These are phyloP conservation scores for Helicolenus hilgendorfi DNA, from an alignment of 2,797 vertebrate genomes.

Conservation along the genomic window DNA sequence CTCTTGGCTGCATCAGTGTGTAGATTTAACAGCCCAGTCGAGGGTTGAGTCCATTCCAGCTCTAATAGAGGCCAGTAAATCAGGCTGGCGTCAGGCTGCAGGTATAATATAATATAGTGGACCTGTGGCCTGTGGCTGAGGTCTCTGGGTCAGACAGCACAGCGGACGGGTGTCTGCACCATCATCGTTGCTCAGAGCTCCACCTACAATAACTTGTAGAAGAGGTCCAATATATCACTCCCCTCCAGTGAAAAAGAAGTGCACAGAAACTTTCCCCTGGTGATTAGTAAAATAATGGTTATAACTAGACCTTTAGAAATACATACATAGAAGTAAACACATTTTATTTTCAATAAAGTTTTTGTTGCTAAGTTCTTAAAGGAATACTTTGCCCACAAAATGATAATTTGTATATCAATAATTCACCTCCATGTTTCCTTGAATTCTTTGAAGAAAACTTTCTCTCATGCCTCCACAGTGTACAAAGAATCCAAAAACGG, in stretches of 20 bases:
- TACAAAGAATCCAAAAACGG: too few species aligned
- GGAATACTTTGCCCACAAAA: background rate
- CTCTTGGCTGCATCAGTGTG: slow-evolving; percentile 42
- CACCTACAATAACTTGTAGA: slow-evolving; percentile 25
- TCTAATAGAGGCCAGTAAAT: slow-evolving; percentile 75
- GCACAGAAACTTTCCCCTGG: background rate
- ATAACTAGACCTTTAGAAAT: background rate
- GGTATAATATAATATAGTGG: slow-evolving; percentile 63
- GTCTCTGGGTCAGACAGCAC: slow-evolving; percentile 52
- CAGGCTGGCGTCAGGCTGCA: slow-evolving; percentile 62
- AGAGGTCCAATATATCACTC: background rate
- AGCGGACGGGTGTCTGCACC: slow-evolving; percentile 36
- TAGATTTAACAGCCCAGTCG: slow-evolving; percentile 52
- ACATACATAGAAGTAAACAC: background rate
- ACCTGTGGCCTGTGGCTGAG: slow-evolving; percentile 53
- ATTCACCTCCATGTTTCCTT: background rate
- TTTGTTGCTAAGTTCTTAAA: background rate
- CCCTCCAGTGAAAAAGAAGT: background rate
- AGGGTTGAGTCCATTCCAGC: slow-evolving; percentile 66
- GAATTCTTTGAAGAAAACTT: too few species aligned
- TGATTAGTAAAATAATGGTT: background rate
- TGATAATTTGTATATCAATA: background rate
- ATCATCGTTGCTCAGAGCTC: slow-evolving; percentile 43
- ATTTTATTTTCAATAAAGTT: background rate
- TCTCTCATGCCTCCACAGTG: too few species aligned